These are phyloP conservation scores for Phaethornis superciliosus DNA, from an alignment of 2,113 vertebrate genomes.

Conservation along the genomic window DNA sequence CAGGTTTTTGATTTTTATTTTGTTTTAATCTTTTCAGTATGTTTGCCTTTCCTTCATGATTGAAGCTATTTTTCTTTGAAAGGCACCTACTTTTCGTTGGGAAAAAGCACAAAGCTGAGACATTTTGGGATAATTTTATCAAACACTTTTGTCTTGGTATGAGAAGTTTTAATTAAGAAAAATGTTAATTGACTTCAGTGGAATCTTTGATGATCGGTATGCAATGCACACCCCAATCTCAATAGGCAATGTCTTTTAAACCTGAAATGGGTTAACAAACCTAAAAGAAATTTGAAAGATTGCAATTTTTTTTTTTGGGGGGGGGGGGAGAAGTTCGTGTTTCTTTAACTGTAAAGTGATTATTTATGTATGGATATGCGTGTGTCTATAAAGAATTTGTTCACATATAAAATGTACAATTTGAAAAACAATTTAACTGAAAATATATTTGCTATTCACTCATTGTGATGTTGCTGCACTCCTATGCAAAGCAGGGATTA, in stretches of 20 bases:
- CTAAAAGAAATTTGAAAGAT: not conserved
- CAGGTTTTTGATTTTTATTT: not conserved
- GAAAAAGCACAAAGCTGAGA: not conserved
- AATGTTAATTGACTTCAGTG: not conserved
- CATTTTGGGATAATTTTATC: not conserved
- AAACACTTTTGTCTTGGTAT: not conserved
- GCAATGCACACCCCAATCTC: not conserved
- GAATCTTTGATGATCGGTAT: not conserved
- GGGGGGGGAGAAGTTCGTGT: not conserved
- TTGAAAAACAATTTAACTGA: not conserved
- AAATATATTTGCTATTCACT: not conserved
- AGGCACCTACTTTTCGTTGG: not conserved
- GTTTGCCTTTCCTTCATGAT: not conserved
- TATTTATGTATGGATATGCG: not conserved
- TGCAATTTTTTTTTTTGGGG: accelerated
- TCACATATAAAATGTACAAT: not conserved
- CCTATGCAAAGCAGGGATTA: not conserved
- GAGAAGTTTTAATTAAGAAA: not conserved
- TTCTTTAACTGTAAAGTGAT: not conserved
- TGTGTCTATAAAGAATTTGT: not conserved
- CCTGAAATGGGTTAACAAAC: not conserved
- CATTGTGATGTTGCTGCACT: not conserved
- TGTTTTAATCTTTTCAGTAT: not conserved
- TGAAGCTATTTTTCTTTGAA: not conserved
- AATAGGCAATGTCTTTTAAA: not conserved